Base-by-base conservation (phyloP, 2,888 invertebrate genomes). In the Ennomos erosarius region DNA sequence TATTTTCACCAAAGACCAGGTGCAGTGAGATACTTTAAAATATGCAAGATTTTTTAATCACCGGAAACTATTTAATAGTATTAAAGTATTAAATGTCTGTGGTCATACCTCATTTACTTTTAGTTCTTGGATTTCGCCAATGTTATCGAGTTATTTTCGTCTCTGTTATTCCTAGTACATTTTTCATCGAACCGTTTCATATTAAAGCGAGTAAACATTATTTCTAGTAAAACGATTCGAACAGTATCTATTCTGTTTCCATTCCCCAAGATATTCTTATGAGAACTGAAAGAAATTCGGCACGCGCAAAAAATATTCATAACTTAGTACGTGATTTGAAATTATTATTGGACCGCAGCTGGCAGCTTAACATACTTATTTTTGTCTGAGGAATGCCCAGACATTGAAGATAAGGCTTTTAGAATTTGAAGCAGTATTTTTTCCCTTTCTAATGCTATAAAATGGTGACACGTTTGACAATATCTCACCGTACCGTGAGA, bases 271-370 rank as follows among this genome's bases (percentile, higher is more conserved):
- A 54, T 62, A 57, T 53, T 53, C 36, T 46, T 48, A 51, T 39
- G 59, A 59, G 65, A 67, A 50, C 55, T 63, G 64, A 62, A 56
- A 67, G 68, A 70, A 67, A 70, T 68, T 55, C 49, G 66, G 59
- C 59, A 55, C 52, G 52, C 49, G 55, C 52, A 66, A 70, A 69
- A 76, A 73, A 71, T 78, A 78, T 78, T 78, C 76, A 77, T 75
- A 78, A 73, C 67, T 63, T 59, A 52, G 65, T 67, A 75, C 77
- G 79, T 78, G 78, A 77, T 76, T 66, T 64, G 77, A 75, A 78
- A 78, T 76, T 75, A 78, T 73, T 76, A 73, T 72, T 55, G 65
- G 58, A 55, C 50, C 59, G 51, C 64, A 55, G 67, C 43, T 55
- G 62, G 45, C 37, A 55, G 55, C 59, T 55, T 59, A 56, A 51